A percentile compares a stretch with the other conserved stretches of the same genome.
phyloP scores from a whole-genome alignment of 2,797 vertebrate species.

The Lithobates pipiens region DNA sequence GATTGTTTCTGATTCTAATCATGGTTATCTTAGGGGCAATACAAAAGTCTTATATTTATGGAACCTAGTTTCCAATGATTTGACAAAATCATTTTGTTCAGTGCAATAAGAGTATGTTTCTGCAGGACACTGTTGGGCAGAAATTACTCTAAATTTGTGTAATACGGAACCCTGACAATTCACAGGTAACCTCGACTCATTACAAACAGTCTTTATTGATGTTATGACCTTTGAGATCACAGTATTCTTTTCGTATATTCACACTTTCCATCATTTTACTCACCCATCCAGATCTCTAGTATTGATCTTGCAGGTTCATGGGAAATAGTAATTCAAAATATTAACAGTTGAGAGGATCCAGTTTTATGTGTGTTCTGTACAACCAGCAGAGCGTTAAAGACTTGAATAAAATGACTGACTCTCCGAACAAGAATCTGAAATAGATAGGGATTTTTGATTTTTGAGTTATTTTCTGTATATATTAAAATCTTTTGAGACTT shows the following conservation, averaged over 20 bases:
- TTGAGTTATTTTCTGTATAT: neutral
- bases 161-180: neutral
- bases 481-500: neutral
- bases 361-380: slow-evolving; percentile 38
- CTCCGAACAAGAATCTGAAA: neutral
- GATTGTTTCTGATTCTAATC: neutral
- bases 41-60: neutral
- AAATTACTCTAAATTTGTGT: neutral
- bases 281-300: slow-evolving; percentile 24
- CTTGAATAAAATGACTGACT: slow-evolving; percentile 35
- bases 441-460: neutral
- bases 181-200: slow-evolving; percentile 12
- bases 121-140: neutral
- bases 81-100: neutral
- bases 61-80: neutral
- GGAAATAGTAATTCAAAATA: slow-evolving; percentile 48
- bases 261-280: slow-evolving; percentile 39
- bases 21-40: neutral
- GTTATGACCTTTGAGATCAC: slow-evolving; percentile 46
- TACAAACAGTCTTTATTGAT: slow-evolving; percentile 37
- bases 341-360: slow-evolving; percentile 39
- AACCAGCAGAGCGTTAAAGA: slow-evolving; percentile 30
- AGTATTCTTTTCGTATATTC: slow-evolving; percentile 13
- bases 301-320: slow-evolving; percentile 32
- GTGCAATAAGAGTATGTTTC: neutral